A percentile compares a stretch with the other conserved stretches of the same genome.
phyloP scores from a whole-genome alignment of 2,797 vertebrate genomes.

The Anguilla megastoma region DNA sequence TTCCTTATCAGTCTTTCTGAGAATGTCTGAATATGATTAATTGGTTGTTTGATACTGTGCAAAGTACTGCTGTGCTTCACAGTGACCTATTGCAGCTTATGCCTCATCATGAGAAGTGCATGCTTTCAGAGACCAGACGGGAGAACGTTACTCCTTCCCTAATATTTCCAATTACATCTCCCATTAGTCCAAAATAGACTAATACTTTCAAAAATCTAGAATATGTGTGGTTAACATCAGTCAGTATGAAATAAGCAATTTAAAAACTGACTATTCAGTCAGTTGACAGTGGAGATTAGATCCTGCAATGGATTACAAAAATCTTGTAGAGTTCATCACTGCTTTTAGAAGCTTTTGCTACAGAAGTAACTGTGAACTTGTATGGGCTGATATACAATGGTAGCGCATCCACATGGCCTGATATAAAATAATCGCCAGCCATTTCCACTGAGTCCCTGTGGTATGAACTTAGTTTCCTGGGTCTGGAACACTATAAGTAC shows the following conservation, averaged over 20 bases:
- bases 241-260: neutral
- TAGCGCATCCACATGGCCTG: neutral
- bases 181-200: neutral
- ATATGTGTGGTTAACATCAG: neutral
- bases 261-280: neutral
- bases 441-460: neutral
- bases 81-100: conserved; percentile 51
- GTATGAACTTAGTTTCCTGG: conserved; percentile 17
- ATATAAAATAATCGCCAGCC: neutral
- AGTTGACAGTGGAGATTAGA: neutral
- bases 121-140: conserved; percentile 38
- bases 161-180: neutral
- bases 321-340: neutral
- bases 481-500: neutral
- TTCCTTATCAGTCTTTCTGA: conserved; percentile 37
- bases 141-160: conserved; percentile 12
- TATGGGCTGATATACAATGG: neutral
- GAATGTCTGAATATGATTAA: conserved; percentile 52
- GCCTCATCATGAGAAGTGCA: conserved; percentile 46
- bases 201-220: neutral
- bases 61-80: conserved; percentile 48
- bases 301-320: neutral
- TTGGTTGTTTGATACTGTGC: conserved; percentile 59
- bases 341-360: neutral
- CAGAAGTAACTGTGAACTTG: neutral